Percentiles rank a stretch among this genome's conserved stretches.
Evolutionary conservation across 2,113 vertebrate species (phyloP).

Genomic region (Loxodonta africana): DNA sequence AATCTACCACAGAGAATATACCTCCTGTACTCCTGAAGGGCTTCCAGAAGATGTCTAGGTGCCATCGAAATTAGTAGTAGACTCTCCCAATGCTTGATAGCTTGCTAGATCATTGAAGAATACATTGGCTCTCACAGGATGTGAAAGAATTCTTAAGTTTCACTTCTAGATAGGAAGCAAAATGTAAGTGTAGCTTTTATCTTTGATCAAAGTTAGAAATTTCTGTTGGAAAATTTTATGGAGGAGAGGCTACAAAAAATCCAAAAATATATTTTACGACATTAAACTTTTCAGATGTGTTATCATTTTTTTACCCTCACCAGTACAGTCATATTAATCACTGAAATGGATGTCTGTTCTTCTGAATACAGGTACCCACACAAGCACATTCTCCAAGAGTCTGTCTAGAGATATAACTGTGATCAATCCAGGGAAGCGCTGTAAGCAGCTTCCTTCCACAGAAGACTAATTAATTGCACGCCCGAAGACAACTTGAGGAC

Average conservation of each 20-base stretch:
- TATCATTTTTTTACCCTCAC: neutral
- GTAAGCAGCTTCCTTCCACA: conserved; percentile 59
- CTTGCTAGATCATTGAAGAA: neutral
- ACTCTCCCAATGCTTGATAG: neutral
- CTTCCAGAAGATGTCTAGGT: neutral
- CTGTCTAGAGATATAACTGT: conserved; percentile 20
- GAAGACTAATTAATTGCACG: conserved; percentile 75
- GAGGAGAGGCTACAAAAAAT: neutral
- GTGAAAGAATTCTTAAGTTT: neutral
- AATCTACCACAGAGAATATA: neutral
- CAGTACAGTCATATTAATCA: conserved; percentile 17
- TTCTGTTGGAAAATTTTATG: conserved; percentile 26
- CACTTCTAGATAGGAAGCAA: neutral
- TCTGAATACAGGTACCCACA: neutral
- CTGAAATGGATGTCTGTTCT: neutral
- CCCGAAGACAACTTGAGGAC: conserved; percentile 54
- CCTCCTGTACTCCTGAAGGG: neutral
- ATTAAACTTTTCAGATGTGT: neutral
- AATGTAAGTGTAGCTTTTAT: neutral
- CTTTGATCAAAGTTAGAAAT: conserved; percentile 34
- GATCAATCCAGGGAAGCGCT: conserved; percentile 36
- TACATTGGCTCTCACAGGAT: neutral
- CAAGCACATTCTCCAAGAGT: conserved; percentile 38
- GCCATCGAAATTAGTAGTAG: neutral
- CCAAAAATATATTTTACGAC: neutral